Percentiles rank a stretch among this genome's conserved stretches.
Conservation (phyloP, 2,113 vertebrate genomes). For the Cyanoramphus novaezelandiae region DNA sequence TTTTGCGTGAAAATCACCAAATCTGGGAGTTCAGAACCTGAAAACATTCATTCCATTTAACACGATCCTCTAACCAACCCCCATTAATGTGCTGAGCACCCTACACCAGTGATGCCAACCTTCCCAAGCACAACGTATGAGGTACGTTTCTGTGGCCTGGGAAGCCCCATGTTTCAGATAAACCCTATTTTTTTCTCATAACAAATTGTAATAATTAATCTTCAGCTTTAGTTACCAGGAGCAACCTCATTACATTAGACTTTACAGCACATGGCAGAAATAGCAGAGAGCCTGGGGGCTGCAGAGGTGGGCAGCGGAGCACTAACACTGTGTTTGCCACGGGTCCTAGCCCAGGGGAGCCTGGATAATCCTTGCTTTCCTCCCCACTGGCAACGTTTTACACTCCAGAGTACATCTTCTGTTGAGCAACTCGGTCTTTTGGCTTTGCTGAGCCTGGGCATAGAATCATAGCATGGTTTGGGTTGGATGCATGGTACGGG, state of each 20-base stretch:
- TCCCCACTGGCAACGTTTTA: not conserved
- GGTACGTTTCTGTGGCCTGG: not conserved
- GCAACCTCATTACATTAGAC: not conserved
- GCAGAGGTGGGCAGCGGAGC: not conserved
- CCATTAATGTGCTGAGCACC: not conserved
- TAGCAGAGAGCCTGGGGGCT: not conserved
- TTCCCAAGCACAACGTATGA: not conserved
- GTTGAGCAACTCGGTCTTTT: not conserved
- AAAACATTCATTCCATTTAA: not conserved
- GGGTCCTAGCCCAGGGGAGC: not conserved
- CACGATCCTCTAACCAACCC: not conserved
- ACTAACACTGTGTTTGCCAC: not conserved
- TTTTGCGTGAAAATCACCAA: not conserved
- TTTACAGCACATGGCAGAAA: not conserved
- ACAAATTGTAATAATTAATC: not conserved
- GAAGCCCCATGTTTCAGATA: not conserved
- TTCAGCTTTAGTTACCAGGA: not conserved
- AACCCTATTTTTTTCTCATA: not conserved
- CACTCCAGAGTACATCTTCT: not conserved
- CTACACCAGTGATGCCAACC: rapidly evolving
- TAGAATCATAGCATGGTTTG: not conserved
- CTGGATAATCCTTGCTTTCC: not conserved
- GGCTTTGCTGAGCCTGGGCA: not conserved
- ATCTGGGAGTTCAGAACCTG: not conserved
- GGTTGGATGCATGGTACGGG: not conserved